These are phyloP conservation scores for Stenopsyche tienmushanensis DNA, from an alignment of 1,140 invertebrate species.

Conservation along the genomic window DNA sequence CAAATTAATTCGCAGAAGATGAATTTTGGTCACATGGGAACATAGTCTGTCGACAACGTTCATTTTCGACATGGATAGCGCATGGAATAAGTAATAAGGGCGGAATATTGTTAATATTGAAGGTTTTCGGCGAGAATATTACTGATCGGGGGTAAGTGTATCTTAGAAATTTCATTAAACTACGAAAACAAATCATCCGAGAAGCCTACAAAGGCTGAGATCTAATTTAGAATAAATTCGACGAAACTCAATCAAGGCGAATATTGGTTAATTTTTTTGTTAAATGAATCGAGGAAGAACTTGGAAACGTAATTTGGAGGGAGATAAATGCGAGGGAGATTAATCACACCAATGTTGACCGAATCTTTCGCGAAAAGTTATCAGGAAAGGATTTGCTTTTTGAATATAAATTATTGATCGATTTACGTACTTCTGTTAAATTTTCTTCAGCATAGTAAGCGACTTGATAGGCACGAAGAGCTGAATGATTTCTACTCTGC, in stretches of 20 bases:
- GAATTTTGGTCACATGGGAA: no score
- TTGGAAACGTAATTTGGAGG: slow-evolving; percentile 37
- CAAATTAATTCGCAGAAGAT: no score
- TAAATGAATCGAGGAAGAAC: slow-evolving; percentile 40
- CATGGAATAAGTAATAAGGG: no score
- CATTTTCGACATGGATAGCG: no score
- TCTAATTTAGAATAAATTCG: slow-evolving; percentile 37
- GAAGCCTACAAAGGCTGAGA: slow-evolving; percentile 14
- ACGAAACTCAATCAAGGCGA: slow-evolving; percentile 31
- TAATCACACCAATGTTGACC: slow-evolving; percentile 4
- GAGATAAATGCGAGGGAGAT: slow-evolving; percentile 36
- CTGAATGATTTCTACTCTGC: slow-evolving; percentile 85
- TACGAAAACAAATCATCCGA: slow-evolving; percentile 11
- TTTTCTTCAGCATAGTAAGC: slow-evolving; percentile 76
- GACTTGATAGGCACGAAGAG: slow-evolving; percentile 82
- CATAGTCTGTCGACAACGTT: no score
- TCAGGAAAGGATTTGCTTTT: no score
- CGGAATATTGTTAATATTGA: no score
- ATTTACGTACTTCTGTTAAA: slow-evolving; percentile 44
- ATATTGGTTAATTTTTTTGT: slow-evolving; percentile 36
- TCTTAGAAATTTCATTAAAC: not conserved
- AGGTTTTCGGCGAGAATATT: no score
- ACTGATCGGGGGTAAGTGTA: not conserved
- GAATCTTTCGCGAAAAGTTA: not conserved
- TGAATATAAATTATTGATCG: not conserved